Evolutionary conservation across 2,888 invertebrate species (phyloP).

Genomic region (Hyppa rectilinea): DNA sequence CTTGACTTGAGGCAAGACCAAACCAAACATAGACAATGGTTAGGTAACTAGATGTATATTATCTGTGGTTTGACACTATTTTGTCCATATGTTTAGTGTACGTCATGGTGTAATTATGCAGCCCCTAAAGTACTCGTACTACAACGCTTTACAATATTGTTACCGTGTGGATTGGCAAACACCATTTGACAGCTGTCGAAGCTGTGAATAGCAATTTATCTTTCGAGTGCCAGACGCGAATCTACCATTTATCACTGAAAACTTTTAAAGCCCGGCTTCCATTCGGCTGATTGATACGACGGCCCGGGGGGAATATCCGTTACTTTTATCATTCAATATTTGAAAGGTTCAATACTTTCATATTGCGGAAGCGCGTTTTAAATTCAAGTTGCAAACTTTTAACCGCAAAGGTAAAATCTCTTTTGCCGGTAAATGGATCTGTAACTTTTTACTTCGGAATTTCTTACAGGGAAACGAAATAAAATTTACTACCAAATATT

Average conservation of each 20-base stretch:
- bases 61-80: not conserved
- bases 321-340: slow-evolving; percentile 28
- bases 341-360: slow-evolving; percentile 30
- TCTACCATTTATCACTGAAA: slow-evolving; percentile 56
- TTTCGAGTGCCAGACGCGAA: slow-evolving; percentile 50
- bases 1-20: not conserved
- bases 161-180: slow-evolving; percentile 9
- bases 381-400: slow-evolving; percentile 16
- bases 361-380: slow-evolving; percentile 28
- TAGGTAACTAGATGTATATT: too few relatives aligned
- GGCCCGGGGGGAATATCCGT: slow-evolving; percentile 23
- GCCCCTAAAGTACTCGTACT: not conserved
- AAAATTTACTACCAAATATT: not conserved
- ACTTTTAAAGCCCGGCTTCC: slow-evolving; percentile 51
- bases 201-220: slow-evolving; percentile 42
- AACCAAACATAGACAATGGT: not conserved
- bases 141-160: not conserved
- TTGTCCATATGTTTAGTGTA: too few relatives aligned
- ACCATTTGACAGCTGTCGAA: slow-evolving; percentile 32
- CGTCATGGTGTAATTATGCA: not conserved
- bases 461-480: not conserved
- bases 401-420: not conserved
- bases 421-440: not conserved
- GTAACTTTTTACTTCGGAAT: not conserved
- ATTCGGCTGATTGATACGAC: slow-evolving; percentile 57